These are phyloP conservation scores for Rostratula benghalensis DNA, from an alignment of 2,113 vertebrate species.

Conservation along the genomic window DNA sequence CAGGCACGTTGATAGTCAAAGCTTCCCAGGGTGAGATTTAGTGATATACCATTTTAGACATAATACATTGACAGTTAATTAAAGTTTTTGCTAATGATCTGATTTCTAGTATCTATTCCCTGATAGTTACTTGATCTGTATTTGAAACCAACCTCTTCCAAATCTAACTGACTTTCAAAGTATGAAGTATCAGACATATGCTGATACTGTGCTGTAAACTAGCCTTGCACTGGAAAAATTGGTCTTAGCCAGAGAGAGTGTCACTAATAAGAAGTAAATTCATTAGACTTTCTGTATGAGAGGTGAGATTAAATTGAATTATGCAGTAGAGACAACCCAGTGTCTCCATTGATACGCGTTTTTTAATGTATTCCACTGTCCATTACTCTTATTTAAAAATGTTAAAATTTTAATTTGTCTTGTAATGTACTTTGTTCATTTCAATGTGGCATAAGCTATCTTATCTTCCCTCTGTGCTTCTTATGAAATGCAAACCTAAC, in stretches of 20 bases:
- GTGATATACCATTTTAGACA: background rate
- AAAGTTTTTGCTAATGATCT: background rate
- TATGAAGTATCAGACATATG: background rate
- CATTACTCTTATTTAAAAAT: background rate
- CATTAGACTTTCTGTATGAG: background rate
- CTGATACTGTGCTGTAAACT: background rate
- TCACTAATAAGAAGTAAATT: background rate
- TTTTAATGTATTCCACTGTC: background rate
- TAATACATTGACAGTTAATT: background rate
- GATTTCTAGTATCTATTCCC: background rate
- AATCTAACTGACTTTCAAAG: constrained; percentile 2
- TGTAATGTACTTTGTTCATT: background rate
- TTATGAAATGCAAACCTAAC: background rate
- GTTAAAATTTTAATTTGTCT: background rate
- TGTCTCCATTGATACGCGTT: background rate
- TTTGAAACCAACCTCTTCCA: background rate
- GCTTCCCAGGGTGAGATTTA: background rate
- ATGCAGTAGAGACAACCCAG: background rate
- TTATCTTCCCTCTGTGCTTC: background rate
- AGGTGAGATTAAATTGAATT: background rate
- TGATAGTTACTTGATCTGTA: background rate
- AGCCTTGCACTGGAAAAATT: background rate
- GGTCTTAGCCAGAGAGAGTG: background rate
- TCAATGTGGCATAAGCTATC: background rate
- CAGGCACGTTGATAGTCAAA: background rate